Conservation (phyloP, 2,113 vertebrate genomes). For the Solenodon paradoxus region DNA sequence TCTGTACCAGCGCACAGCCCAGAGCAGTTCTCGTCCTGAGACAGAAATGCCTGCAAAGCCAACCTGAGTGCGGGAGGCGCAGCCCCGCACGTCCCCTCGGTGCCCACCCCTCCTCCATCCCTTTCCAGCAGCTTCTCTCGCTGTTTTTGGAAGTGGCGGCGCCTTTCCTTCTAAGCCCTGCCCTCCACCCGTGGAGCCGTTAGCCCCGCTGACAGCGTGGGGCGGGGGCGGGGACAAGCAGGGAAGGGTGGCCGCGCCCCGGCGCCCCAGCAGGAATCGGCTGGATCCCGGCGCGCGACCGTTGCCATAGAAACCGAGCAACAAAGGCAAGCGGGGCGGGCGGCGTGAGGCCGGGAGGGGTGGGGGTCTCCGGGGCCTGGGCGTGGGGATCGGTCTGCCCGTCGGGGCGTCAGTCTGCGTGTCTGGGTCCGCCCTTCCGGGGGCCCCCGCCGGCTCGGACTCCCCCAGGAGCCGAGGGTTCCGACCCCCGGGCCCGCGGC, state of each 20-base stretch:
- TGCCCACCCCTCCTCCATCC: background rate
- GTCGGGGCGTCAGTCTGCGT: background rate
- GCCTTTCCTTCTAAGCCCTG: background rate
- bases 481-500: background rate
- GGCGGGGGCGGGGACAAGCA: background rate
- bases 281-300: background rate
- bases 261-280: background rate
- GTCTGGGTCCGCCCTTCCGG: too few species aligned
- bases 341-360: background rate
- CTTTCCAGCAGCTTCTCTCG: background rate
- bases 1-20: too few species aligned
- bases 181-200: background rate
- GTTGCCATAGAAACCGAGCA: slow-evolving; percentile 62
- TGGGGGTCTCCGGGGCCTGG: background rate
- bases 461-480: background rate
- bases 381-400: too few species aligned
- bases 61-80: too few species aligned
- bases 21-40: too few species aligned
- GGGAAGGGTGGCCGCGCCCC: background rate
- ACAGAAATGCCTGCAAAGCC: too few species aligned
- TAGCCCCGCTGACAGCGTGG: slow-evolving; percentile 40
- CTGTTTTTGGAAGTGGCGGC: slow-evolving; percentile 36
- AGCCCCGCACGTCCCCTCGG: background rate
- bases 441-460: background rate
- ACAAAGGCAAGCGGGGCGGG: slow-evolving; percentile 59